Base-by-base conservation (phyloP, 2,113 vertebrate genomes). In the Oxyruncus cristatus region DNA sequence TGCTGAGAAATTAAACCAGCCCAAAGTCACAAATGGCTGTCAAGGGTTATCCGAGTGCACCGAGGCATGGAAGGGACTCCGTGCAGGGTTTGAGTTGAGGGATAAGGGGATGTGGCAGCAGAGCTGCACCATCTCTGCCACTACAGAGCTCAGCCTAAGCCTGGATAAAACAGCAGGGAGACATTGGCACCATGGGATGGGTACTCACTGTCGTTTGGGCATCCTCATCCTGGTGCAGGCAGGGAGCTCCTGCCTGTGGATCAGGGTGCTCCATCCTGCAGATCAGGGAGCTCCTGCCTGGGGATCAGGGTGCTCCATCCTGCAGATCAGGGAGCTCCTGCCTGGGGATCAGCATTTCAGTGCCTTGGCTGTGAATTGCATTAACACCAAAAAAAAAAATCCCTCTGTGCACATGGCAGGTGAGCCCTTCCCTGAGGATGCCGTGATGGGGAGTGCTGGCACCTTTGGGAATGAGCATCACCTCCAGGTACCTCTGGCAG, bases 361-460 rank as follows among this genome's bases (percentile, higher is more conserved):
- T 23, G 5, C 49, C 42, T 21, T 5, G 24, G 35, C 28, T 6
- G 9, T 14, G 62, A 32, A 32, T 8, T 27, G 16, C 22, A 14
- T 14, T 35, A 27, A 33, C 27, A 12, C 22, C 6, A 7, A 14
- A 35, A 6, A 21, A 12, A 12, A 6, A 21, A 12, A 12, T 8
- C 8, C 15, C 12, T 17, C 3, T 4, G 23, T 11, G 44, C 5
- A 12, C 24, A 46, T 23, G 15, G 6, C 10, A 30, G 27, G 35
- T 13, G 9, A 39, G 46, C 39, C 28, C 13, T 47, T 67, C 15
- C 1, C 49, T 19, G 49, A 28, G 56, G 14, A 13, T n/a, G 19
- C 12, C 0, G 1, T 5, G 32, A 12, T 8, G 8, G 30, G 39
- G n/a, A 19, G 15, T 1, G 1, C 14, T 49, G 70, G 41, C 11